These are phyloP conservation scores for Miltochrista miniata DNA, from an alignment of 2,888 invertebrate genomes.

Conservation along the genomic window DNA sequence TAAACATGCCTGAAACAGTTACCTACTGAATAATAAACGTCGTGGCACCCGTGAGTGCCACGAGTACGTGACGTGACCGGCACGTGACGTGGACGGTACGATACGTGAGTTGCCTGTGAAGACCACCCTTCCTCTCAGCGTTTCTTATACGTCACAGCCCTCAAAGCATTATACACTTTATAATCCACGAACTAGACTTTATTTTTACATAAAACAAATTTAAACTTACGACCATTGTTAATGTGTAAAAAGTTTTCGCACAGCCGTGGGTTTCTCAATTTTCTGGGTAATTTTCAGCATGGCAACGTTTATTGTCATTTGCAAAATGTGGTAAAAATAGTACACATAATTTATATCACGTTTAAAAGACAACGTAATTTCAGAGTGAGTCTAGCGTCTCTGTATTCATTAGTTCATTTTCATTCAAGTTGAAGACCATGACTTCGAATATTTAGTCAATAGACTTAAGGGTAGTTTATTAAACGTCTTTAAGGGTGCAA, in stretches of 20 bases:
- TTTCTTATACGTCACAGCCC: constrained; percentile 46
- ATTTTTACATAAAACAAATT: constrained; percentile 44
- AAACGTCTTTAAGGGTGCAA: too few species aligned
- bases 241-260: constrained; percentile 51
- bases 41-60: constrained; percentile 48
- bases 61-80: background rate
- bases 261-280: constrained; percentile 60
- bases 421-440: too few species aligned
- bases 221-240: constrained; percentile 39
- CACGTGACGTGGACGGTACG: constrained; percentile 47
- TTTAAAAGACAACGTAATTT: constrained; percentile 44
- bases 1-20: constrained; percentile 68
- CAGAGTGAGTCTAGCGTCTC: too few species aligned
- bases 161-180: constrained; percentile 60
- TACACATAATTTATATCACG: constrained; percentile 55
- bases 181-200: constrained; percentile 36
- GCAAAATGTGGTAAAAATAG: constrained; percentile 63
- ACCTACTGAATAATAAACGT: constrained; percentile 74
- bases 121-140: constrained; percentile 34
- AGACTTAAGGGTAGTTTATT: too few species aligned
- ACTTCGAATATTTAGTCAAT: too few species aligned
- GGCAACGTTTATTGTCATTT: constrained; percentile 58
- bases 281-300: constrained; percentile 55
- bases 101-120: constrained; percentile 62
- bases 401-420: too few species aligned